Percentiles rank a stretch among this genome's conserved stretches.
These are phyloP conservation scores for Pachymerium ferrugineum DNA, from an alignment of 2,888 invertebrate species.

Conservation along the genomic window DNA sequence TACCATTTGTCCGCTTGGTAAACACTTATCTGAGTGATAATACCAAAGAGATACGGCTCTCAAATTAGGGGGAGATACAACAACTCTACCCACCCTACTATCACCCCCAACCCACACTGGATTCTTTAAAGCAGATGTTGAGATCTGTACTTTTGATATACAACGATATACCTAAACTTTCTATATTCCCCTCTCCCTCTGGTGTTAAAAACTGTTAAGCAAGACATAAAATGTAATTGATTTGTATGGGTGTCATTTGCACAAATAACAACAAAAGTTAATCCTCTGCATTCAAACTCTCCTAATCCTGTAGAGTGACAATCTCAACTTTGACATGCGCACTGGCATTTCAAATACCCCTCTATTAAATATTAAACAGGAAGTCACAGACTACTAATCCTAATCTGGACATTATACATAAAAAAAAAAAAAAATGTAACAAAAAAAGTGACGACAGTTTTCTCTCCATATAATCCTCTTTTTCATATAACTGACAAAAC, in stretches of 20 bases:
- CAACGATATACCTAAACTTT: background rate
- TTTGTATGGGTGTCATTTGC: constrained; percentile 4
- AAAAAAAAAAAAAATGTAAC: background rate
- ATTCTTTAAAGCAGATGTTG: background rate
- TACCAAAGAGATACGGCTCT: constrained; percentile 16
- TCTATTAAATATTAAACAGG: background rate
- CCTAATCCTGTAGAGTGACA: constrained; percentile 15
- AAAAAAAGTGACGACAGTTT: background rate
- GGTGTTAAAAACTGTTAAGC: background rate
- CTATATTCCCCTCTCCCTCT: too few relatives aligned
- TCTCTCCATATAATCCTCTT: background rate
- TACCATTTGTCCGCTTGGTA: constrained; percentile 14
- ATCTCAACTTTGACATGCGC: constrained; percentile 1
- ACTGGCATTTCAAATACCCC: constrained; percentile 2
- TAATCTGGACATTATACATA: constrained; percentile 17
- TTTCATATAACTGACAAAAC: background rate
- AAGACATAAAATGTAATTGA: background rate
- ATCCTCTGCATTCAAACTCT: background rate
- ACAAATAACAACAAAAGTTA: background rate
- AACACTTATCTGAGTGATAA: constrained; percentile 18
- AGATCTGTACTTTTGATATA: background rate
- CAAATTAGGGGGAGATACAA: constrained; percentile 20
- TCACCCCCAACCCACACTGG: background rate
- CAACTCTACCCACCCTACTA: background rate
- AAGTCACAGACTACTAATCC: background rate